A percentile compares a stretch with the other conserved stretches of the same genome.
phyloP scores from a whole-genome alignment of 2,888 invertebrate species.

The Hetaerina titia region DNA sequence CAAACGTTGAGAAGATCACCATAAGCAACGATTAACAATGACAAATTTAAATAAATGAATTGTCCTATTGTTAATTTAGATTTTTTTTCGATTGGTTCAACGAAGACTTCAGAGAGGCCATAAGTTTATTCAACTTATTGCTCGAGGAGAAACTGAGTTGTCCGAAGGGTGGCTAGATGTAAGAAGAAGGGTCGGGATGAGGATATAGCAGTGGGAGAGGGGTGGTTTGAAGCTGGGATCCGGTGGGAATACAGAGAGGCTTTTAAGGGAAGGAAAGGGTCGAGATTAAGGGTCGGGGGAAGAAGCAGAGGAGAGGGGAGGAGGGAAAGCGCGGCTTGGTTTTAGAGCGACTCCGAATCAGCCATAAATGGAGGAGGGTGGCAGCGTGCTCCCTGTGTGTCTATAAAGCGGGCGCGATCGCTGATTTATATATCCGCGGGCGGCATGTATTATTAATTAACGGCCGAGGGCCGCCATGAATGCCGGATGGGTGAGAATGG shows the following conservation, averaged over 20 bases:
- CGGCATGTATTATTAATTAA: conserved; percentile 61
- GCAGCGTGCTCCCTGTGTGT: conserved; percentile 1
- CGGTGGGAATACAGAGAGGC: conserved; percentile 15
- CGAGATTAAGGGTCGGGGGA: conserved; percentile 1
- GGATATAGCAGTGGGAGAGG: neutral
- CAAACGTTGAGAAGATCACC: too few relatives aligned
- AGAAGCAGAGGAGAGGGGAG: neutral
- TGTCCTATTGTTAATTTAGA: too few relatives aligned
- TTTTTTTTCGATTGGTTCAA: neutral
- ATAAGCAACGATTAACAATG: too few relatives aligned
- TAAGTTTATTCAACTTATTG: neutral
- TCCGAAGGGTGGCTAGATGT: neutral
- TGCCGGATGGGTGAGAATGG: conserved; percentile 46
- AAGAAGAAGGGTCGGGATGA: neutral
- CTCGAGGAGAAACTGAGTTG: neutral
- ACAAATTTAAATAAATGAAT: too few relatives aligned
- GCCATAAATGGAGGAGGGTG: conserved; percentile 60
- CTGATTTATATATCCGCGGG: conserved; percentile 63
- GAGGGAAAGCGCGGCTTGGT: neutral
- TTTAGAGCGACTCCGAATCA: conserved; percentile 43
- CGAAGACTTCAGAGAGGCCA: neutral
- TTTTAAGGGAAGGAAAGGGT: conserved; percentile 35
- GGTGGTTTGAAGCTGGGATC: neutral
- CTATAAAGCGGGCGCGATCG: conserved; percentile 53
- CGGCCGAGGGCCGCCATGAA: neutral